phyloP scores from a whole-genome alignment of 2,113 vertebrate genomes.

The Tor tambroides region DNA sequence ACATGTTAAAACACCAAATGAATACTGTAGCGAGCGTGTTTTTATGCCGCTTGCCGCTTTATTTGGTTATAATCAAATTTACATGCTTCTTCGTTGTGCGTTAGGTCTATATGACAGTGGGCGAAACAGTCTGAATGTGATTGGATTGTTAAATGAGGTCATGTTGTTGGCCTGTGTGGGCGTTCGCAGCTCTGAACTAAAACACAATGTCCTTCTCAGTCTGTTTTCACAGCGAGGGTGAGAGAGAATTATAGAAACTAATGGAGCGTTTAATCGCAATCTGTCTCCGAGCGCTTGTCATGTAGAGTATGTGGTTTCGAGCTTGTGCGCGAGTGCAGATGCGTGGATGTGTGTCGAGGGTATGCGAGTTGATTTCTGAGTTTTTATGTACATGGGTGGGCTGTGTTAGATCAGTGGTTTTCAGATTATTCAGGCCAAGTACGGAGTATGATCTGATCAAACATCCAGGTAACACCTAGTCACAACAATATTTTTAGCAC shows the following conservation, averaged over 20 bases:
- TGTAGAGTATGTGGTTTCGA: background rate
- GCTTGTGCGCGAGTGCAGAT: conserved; percentile 15
- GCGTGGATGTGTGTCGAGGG: conserved; percentile 2
- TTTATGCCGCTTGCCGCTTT: background rate
- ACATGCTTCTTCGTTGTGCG: conserved; percentile 4
- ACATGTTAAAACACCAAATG: background rate
- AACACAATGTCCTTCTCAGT: conserved; percentile 38
- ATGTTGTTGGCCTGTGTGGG: conserved; percentile 32
- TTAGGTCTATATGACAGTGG: conserved; percentile 16
- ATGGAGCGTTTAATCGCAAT: conserved; percentile 58
- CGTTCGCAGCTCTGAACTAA: conserved; percentile 14
- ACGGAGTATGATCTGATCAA: background rate
- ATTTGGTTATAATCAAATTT: conserved; percentile 34
- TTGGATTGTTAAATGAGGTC: conserved; percentile 41
- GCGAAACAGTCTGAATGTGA: background rate
- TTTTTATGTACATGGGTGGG: background rate
- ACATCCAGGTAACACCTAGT: background rate
- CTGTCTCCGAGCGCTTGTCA: conserved; percentile 40
- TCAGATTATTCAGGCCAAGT: background rate
- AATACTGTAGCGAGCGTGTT: background rate
- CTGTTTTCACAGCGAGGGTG: conserved; percentile 24
- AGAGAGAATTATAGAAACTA: conserved; percentile 51
- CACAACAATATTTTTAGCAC: background rate
- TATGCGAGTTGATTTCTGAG: background rate
- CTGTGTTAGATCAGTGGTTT: conserved; percentile 1